These are phyloP conservation scores for Drosophila watanabei DNA, from an alignment of 1,140 invertebrate species.

Conservation along the genomic window DNA sequence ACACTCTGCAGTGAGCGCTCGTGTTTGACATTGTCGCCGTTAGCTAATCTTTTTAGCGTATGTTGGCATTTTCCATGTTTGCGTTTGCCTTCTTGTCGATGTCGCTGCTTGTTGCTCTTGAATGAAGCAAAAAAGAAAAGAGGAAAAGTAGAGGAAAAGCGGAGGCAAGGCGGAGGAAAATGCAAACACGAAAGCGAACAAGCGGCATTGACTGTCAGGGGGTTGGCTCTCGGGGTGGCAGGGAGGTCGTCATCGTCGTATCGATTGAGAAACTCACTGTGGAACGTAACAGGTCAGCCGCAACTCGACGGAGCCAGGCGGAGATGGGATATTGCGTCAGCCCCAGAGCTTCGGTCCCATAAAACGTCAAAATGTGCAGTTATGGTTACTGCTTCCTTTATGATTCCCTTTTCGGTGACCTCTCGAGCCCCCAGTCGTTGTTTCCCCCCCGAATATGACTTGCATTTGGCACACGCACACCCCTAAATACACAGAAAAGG, in stretches of 20 bases:
- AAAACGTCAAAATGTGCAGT: conserved; percentile 61
- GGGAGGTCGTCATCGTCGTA: conserved; percentile 53
- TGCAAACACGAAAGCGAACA: conserved; percentile 82
- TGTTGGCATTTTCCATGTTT: conserved; percentile 84
- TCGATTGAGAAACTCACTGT: conserved; percentile 62
- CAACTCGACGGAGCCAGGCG: conserved; percentile 5
- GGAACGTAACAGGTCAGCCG: conserved; percentile 76
- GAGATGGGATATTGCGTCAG: conserved; percentile 50
- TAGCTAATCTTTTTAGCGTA: conserved; percentile 84
- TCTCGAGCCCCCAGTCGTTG: not conserved
- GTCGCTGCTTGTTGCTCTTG: conserved; percentile 55
- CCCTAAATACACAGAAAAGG: conserved; percentile 3
- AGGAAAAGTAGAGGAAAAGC: conserved; percentile 54
- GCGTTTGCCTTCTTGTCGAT: conserved; percentile 68
- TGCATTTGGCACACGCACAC: conserved; percentile 44
- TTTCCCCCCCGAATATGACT: conserved; percentile 10
- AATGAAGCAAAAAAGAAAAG: conserved; percentile 53
- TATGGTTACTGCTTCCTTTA: conserved; percentile 50
- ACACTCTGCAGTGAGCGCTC: conserved; percentile 45
- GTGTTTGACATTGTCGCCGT: conserved; percentile 83
- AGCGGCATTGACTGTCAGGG: conserved; percentile 61
- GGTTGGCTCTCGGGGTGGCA: conserved; percentile 3
- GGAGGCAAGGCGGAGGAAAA: conserved; percentile 64
- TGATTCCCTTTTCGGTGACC: conserved; percentile 14
- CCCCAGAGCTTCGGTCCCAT: conserved; percentile 28